Percentiles rank a stretch among this genome's conserved stretches.
Evolutionary conservation across 2,888 invertebrate genomes (phyloP).

Genomic region (Bibio marci): DNA sequence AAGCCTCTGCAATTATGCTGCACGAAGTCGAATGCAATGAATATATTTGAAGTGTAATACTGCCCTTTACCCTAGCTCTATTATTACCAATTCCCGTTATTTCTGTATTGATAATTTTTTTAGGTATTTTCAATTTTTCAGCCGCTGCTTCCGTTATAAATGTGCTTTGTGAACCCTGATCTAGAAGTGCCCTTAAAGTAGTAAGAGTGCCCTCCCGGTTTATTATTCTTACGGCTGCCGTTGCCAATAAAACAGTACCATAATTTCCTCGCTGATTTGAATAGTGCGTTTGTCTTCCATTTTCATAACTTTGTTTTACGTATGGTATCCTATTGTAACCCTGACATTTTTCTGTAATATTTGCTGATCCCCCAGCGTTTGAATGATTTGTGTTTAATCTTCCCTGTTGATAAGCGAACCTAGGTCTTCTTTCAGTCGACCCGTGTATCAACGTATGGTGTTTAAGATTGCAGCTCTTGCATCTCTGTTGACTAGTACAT

Average conservation of each 20-base stretch:
- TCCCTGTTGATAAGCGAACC: no score
- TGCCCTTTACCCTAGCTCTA: not conserved
- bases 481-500: no score
- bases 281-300: no score
- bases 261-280: no score
- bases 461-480: no score
- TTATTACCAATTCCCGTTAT: not conserved
- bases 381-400: no score
- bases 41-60: not conserved
- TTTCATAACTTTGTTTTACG: no score
- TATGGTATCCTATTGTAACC: no score
- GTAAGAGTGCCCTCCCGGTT: not conserved
- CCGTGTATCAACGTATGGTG: no score
- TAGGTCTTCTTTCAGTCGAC: no score
- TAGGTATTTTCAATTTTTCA: not conserved
- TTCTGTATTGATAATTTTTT: not conserved
- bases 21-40: not conserved
- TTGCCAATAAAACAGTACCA: constrained; percentile 1
- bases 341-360: no score
- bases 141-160: not conserved
- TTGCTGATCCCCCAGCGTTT: no score
- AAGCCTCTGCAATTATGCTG: not conserved
- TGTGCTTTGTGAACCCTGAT: not conserved
- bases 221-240: not conserved
- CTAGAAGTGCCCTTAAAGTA: not conserved